phyloP scores from a whole-genome alignment of 1,140 invertebrate genomes.

The Branchinecta lindahli region DNA sequence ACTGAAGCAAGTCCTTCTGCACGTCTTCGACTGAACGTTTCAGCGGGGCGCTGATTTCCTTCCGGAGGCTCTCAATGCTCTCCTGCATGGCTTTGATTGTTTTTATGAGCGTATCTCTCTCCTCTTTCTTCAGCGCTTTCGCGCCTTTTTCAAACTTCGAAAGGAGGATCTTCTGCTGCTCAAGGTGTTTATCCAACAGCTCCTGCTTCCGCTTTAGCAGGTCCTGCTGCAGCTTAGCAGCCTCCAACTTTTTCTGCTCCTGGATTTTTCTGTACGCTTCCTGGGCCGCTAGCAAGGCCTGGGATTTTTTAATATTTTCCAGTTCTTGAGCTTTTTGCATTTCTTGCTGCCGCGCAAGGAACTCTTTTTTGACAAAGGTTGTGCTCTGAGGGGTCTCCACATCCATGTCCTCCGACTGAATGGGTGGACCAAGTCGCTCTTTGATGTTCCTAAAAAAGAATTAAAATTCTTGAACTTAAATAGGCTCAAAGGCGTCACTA shows the following conservation, averaged over 20 bases:
- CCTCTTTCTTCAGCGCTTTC: slow-evolving; percentile 36
- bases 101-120: slow-evolving; percentile 47
- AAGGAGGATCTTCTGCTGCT: slow-evolving; percentile 56
- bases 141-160: slow-evolving; percentile 51
- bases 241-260: slow-evolving; percentile 47
- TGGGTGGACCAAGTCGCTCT: not conserved
- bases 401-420: not conserved
- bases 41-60: slow-evolving; percentile 37
- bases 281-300: slow-evolving; percentile 43
- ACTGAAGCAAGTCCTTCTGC: slow-evolving; percentile 20
- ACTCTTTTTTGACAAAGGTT: not conserved
- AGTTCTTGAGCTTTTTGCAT: slow-evolving; percentile 30
- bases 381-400: not conserved
- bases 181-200: slow-evolving; percentile 56
- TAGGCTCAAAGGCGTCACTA: no score
- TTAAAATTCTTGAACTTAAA: no score
- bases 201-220: slow-evolving; percentile 58
- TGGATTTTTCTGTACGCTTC: slow-evolving; percentile 45
- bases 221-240: slow-evolving; percentile 50
- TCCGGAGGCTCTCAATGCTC: slow-evolving; percentile 54
- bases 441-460: not conserved
- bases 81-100: slow-evolving; percentile 58
- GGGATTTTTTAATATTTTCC: slow-evolving; percentile 42
- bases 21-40: not conserved
- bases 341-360: slow-evolving; percentile 11